phyloP scores from a whole-genome alignment of 2,113 vertebrate genomes.

The Zosterops hypoxanthus region DNA sequence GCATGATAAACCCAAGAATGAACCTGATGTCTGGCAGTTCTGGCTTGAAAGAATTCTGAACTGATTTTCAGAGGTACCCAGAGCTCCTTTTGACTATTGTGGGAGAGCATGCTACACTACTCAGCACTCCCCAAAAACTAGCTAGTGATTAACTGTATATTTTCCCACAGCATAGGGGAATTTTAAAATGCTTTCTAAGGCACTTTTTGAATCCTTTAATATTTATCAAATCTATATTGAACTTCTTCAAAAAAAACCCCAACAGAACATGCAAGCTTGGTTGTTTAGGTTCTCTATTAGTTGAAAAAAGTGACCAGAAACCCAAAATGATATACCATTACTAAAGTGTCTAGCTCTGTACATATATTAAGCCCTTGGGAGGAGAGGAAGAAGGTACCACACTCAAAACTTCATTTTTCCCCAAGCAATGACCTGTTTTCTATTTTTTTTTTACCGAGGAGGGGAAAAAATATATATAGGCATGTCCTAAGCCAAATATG shows the following conservation, averaged over 20 bases:
- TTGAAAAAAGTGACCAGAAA: not conserved
- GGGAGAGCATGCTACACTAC: not conserved
- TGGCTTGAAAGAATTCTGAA: not conserved
- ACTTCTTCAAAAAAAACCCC: fast-evolving
- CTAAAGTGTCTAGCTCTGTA: not conserved
- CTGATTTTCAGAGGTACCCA: not conserved
- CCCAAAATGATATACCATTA: not conserved
- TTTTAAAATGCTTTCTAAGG: not conserved
- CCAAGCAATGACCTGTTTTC: not conserved
- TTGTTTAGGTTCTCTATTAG: not conserved
- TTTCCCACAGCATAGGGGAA: not conserved
- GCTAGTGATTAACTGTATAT: not conserved
- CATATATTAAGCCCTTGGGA: not conserved
- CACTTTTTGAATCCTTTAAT: not conserved
- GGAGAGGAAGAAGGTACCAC: not conserved
- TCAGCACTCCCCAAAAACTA: not conserved
- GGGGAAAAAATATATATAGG: not conserved
- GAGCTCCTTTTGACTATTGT: not conserved
- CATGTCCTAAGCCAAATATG: not conserved
- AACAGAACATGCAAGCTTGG: not conserved
- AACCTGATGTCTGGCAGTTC: not conserved
- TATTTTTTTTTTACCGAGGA: not conserved
- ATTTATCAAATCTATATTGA: not conserved
- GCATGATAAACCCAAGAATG: not conserved
- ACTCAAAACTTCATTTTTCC: not conserved